These are phyloP conservation scores for Erannis defoliaria DNA, from an alignment of 2,888 invertebrate species.

Conservation along the genomic window DNA sequence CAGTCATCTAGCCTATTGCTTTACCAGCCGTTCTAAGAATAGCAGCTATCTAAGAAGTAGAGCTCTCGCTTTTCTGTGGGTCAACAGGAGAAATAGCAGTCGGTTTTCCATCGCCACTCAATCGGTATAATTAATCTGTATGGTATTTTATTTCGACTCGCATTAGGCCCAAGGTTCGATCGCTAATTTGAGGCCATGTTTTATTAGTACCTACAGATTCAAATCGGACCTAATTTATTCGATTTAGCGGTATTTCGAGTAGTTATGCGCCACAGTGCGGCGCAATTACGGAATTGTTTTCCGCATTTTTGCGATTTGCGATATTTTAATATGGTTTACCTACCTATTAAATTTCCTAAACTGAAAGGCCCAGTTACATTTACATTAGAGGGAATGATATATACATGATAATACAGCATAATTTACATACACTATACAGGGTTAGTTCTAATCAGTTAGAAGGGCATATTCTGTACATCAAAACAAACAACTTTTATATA, in stretches of 20 bases:
- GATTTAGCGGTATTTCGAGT: conserved; percentile 8
- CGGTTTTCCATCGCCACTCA: conserved; percentile 16
- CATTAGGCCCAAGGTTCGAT: conserved; percentile 22
- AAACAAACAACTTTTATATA: too few relatives aligned
- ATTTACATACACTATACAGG: too few relatives aligned
- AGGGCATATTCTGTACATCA: too few relatives aligned
- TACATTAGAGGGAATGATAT: conserved; percentile 8
- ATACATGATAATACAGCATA: neutral
- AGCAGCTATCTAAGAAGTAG: too few relatives aligned
- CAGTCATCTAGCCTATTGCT: too few relatives aligned
- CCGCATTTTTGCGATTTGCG: conserved; percentile 12
- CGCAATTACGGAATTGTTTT: conserved; percentile 10
- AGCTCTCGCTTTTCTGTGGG: too few relatives aligned
- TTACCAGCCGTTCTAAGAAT: too few relatives aligned
- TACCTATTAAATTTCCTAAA: conserved; percentile 17
- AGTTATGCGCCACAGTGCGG: neutral
- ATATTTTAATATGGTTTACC: conserved; percentile 16
- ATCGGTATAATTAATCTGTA: conserved; percentile 21
- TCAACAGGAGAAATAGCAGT: too few relatives aligned
- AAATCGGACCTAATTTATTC: conserved; percentile 17
- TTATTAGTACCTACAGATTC: conserved; percentile 20
- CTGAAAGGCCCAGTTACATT: conserved; percentile 9
- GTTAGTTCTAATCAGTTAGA: too few relatives aligned
- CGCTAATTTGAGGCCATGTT: conserved; percentile 14
- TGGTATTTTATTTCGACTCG: conserved; percentile 9